Conservation (phyloP, 2,113 vertebrate species). For the Syngnathus floridae region DNA sequence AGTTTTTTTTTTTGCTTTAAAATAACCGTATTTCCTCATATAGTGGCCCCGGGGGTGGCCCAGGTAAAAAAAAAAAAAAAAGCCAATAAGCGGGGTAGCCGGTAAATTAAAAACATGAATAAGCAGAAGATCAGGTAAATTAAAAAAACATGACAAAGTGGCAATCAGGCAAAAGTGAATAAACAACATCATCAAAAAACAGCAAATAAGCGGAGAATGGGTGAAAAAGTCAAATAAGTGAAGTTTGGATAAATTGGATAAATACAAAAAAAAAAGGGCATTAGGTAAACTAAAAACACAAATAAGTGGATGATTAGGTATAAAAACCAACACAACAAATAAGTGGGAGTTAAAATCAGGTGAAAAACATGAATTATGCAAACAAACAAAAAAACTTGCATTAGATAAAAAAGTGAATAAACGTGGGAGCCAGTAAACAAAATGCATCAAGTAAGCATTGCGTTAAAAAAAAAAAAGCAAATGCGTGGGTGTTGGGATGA, state of each 20-base stretch:
- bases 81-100: too few species aligned
- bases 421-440: not conserved
- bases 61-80: too few species aligned
- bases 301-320: not conserved
- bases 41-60: not conserved
- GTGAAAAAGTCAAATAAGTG: too few species aligned
- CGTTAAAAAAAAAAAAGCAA: not conserved
- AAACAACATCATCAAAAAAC: too few species aligned
- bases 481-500: too few species aligned
- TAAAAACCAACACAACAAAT: not conserved
- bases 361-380: not conserved
- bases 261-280: not conserved
- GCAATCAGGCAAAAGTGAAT: too few species aligned
- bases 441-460: not conserved
- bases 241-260: too few species aligned
- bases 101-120: too few species aligned
- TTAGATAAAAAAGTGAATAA: not conserved
- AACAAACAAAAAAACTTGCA: not conserved
- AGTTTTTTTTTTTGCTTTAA: conserved; percentile 62
- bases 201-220: too few species aligned
- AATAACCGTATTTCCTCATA: conserved; percentile 36
- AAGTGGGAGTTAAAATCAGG: not conserved
- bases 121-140: too few species aligned
- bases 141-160: too few species aligned
- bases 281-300: not conserved